phyloP scores from a whole-genome alignment of 1,140 invertebrate species.

The Hyphantria cunea region DNA sequence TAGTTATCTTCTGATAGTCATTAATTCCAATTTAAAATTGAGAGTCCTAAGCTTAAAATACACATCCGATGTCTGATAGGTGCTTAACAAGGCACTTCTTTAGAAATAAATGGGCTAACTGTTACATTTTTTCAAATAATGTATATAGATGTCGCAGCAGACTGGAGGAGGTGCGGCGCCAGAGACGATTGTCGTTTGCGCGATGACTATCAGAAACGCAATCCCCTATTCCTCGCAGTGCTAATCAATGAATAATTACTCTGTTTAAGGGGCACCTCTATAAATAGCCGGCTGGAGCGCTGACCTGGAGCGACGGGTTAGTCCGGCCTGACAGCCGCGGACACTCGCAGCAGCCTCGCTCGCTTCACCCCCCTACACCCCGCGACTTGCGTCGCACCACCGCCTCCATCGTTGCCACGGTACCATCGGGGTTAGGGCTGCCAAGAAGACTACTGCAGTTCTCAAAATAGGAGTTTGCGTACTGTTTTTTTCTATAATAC shows the following conservation, averaged over 20 bases:
- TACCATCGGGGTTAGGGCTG: slow-evolving; percentile 16
- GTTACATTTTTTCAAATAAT: too few relatives aligned
- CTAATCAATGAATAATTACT: slow-evolving; percentile 82
- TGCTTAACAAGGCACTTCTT: too few relatives aligned
- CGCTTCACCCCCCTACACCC: slow-evolving; percentile 30
- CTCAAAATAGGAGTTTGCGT: background rate
- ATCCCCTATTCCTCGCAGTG: slow-evolving; percentile 80
- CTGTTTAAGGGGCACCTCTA: slow-evolving; percentile 81
- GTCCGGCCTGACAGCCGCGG: slow-evolving; percentile 74
- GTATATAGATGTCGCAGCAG: slow-evolving; percentile 14
- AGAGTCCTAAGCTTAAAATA: too few relatives aligned
- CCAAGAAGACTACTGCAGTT: slow-evolving; percentile 6
- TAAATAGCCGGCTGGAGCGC: slow-evolving; percentile 80
- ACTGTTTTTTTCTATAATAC: background rate
- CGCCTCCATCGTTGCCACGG: slow-evolving; percentile 31
- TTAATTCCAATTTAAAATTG: too few relatives aligned
- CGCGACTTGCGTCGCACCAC: slow-evolving; percentile 34
- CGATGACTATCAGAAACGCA: slow-evolving; percentile 80
- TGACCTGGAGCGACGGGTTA: slow-evolving; percentile 80
- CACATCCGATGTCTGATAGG: too few relatives aligned
- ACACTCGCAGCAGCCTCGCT: slow-evolving; percentile 66
- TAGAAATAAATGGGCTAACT: too few relatives aligned
- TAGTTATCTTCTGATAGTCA: too few relatives aligned
- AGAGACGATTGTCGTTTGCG: slow-evolving; percentile 74
- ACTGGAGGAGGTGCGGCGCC: slow-evolving; percentile 62